Percentiles rank a stretch among this genome's conserved stretches.
phyloP scores from a whole-genome alignment of 2,113 vertebrate genomes.

The Hydrochoerus hydrochaeris region DNA sequence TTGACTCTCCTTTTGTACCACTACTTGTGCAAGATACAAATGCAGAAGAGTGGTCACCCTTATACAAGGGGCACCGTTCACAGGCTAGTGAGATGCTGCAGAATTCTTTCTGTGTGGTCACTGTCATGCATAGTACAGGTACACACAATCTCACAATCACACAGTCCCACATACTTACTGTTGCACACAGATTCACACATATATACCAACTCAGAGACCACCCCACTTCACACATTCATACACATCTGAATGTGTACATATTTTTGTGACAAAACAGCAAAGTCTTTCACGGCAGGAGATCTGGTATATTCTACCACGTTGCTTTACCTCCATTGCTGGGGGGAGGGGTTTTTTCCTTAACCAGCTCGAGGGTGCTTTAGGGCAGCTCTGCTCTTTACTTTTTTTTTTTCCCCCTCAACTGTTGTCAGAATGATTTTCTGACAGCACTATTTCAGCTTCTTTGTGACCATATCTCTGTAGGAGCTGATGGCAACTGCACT shows the following conservation, averaged over 20 bases:
- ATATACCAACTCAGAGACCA: not conserved
- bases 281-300: not conserved
- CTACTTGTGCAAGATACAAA: not conserved
- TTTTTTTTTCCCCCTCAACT: not conserved
- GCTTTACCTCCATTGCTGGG: not conserved
- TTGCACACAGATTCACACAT: not conserved
- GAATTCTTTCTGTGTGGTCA: not conserved
- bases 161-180: not conserved
- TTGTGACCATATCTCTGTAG: not conserved
- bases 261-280: not conserved
- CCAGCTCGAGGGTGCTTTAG: not conserved
- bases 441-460: not conserved
- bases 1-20: not conserved
- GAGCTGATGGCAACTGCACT: not conserved
- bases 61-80: not conserved
- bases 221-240: not conserved
- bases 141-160: not conserved
- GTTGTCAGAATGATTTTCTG: not conserved
- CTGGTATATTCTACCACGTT: not conserved
- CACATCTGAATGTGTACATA: not conserved
- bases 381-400: not conserved
- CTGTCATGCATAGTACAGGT: not conserved
- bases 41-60: fast-evolving
- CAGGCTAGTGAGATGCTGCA: not conserved
- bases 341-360: not conserved